Conservation (phyloP, 2,888 invertebrate genomes). For the Epistrophella euchroma region DNA sequence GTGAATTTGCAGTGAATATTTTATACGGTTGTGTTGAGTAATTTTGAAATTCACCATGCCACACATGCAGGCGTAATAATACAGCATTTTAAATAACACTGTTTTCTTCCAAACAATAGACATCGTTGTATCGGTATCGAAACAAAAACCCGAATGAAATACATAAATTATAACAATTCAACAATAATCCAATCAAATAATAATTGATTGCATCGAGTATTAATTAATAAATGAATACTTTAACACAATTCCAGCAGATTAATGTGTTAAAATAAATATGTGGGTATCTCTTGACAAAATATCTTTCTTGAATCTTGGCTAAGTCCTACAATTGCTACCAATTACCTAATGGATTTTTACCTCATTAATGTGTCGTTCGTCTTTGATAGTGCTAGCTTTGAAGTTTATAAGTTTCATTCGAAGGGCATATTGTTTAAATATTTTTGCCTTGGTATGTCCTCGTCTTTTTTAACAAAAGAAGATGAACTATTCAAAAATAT, state of each 20-base stretch:
- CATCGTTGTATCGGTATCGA: neutral
- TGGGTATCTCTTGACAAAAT: neutral
- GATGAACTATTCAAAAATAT: too few species aligned
- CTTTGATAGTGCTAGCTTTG: neutral
- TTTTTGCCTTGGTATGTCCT: too few species aligned
- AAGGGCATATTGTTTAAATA: too few species aligned
- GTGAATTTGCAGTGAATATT: neutral
- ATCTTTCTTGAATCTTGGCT: neutral
- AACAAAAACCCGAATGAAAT: neutral
- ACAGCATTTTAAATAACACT: neutral
- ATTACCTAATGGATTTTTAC: neutral
- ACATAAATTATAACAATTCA: neutral
- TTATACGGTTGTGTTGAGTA: neutral
- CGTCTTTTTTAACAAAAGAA: too few species aligned
- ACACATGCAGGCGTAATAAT: neutral
- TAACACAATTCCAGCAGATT: neutral
- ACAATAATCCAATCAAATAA: neutral
- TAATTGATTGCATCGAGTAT: neutral
- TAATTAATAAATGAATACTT: neutral
- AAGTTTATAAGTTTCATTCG: neutral
- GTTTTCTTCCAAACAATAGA: neutral
- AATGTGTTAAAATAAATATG: neutral
- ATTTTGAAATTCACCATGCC: conserved; percentile 12
- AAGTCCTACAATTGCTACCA: neutral
- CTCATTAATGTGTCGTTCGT: neutral